A percentile compares a stretch with the other conserved stretches of the same genome.
phyloP scores from a whole-genome alignment of 2,113 vertebrate species.

The Melanostigma gelatinosum region DNA sequence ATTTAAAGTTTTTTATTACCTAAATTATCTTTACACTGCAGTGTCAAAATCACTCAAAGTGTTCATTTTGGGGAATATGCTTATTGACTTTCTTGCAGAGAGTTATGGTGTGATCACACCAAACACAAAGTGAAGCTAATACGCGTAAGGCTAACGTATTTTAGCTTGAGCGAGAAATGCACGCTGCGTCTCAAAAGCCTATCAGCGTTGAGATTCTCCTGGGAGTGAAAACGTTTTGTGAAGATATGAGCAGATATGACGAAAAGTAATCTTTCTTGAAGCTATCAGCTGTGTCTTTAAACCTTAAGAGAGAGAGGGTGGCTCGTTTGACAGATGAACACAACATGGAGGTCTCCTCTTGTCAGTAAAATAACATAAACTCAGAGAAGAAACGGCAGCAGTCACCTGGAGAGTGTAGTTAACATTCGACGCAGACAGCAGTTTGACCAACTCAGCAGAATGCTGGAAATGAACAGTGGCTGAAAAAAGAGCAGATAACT shows the following conservation, averaged over 20 bases:
- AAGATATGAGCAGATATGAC: too few relatives aligned
- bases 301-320: neutral
- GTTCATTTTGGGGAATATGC: neutral
- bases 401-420: slow-evolving; percentile 95
- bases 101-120: too few relatives aligned
- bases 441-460: slow-evolving; percentile 94
- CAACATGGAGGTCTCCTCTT: neutral
- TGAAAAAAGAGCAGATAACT: slow-evolving; percentile 76
- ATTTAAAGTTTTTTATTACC: neutral
- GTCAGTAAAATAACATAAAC: neutral
- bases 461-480: slow-evolving; percentile 98
- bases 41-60: neutral
- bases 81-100: neutral
- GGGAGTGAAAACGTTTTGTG: too few relatives aligned
- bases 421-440: slow-evolving; percentile 87
- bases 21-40: neutral
- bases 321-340: neutral
- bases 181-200: too few relatives aligned
- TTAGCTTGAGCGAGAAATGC: too few relatives aligned
- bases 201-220: too few relatives aligned
- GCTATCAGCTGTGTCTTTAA: slow-evolving; percentile 1
- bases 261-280: neutral
- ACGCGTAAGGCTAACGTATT: too few relatives aligned
- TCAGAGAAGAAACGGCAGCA: slow-evolving; percentile 9
- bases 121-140: too few relatives aligned